Evolutionary conservation across 1,140 invertebrate species (phyloP).

Genomic region (Neodiprion fabricii): DNA sequence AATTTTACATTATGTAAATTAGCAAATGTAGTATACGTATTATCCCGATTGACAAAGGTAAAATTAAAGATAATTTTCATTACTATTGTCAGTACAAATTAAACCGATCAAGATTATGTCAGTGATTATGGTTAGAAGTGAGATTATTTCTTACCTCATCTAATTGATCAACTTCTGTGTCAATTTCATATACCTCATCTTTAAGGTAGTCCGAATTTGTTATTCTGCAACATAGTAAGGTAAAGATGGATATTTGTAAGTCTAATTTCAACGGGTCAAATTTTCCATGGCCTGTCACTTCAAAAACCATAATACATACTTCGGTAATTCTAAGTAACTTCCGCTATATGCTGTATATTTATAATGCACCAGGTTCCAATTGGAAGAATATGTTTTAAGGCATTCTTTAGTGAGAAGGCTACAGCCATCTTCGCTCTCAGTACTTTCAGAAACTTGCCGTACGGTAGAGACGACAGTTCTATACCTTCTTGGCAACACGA

Average conservation of each 20-base stretch:
- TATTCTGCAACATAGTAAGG: slow-evolving; percentile 59
- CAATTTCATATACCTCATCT: slow-evolving; percentile 86
- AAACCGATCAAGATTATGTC: neutral
- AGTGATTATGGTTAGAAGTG: neutral
- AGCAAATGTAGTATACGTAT: neutral
- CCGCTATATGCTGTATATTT: slow-evolving; percentile 88
- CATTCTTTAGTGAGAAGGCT: slow-evolving; percentile 86
- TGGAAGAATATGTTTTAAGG: slow-evolving; percentile 82
- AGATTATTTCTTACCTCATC: slow-evolving; percentile 68
- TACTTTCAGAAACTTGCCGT: slow-evolving; percentile 46
- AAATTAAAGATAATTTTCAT: neutral
- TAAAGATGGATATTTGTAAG: slow-evolving; percentile 25
- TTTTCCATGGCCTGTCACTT: neutral
- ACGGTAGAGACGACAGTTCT: slow-evolving; percentile 79
- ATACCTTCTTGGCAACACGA: slow-evolving; percentile 77
- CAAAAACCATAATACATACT: slow-evolving; percentile 60
- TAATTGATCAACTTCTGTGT: slow-evolving; percentile 83
- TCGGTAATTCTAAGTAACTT: slow-evolving; percentile 83
- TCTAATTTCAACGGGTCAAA: neutral
- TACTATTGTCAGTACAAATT: neutral
- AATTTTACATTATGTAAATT: slow-evolving; percentile 3
- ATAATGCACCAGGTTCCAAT: slow-evolving; percentile 88
- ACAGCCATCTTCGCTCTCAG: slow-evolving; percentile 59
- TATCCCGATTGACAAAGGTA: neutral
- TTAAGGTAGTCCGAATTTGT: slow-evolving; percentile 70